Conservation (phyloP, 2,888 invertebrate genomes). For the Apodemia mormo region DNA sequence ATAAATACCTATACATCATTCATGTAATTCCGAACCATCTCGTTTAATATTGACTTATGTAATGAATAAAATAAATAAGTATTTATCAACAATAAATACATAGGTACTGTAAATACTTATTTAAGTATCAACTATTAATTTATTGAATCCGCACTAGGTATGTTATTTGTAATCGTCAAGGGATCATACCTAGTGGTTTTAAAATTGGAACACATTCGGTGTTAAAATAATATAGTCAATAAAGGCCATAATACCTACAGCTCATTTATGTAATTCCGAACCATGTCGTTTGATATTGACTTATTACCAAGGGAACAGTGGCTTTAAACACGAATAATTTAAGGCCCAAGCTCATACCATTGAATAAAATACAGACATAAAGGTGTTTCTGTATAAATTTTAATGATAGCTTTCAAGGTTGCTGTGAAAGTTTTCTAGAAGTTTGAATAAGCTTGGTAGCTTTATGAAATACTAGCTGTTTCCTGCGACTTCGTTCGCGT, state of each 20-base stretch:
- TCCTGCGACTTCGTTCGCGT: too few relatives aligned
- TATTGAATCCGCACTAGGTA: too few relatives aligned
- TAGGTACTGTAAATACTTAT: too few relatives aligned
- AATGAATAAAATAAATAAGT: too few relatives aligned
- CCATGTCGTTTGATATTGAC: neutral
- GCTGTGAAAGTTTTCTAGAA: neutral
- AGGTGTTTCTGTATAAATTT: neutral
- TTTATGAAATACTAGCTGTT: neutral
- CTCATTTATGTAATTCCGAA: conserved; percentile 6
- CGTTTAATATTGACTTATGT: neutral
- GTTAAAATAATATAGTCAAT: neutral
- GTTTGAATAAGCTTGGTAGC: neutral
- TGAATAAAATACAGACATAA: neutral
- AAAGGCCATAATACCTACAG: neutral
- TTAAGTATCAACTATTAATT: too few relatives aligned
- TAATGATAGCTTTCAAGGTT: neutral
- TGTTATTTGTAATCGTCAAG: too few relatives aligned
- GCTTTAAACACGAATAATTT: conserved; percentile 5
- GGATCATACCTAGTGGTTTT: neutral
- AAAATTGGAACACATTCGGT: neutral
- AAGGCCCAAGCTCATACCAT: neutral
- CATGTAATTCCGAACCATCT: conserved; percentile 1
- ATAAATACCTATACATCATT: neutral
- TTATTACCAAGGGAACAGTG: neutral
- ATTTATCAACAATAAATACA: too few relatives aligned